Base-by-base conservation (phyloP, 2,113 vertebrate species). In the Fregata magnificens region DNA sequence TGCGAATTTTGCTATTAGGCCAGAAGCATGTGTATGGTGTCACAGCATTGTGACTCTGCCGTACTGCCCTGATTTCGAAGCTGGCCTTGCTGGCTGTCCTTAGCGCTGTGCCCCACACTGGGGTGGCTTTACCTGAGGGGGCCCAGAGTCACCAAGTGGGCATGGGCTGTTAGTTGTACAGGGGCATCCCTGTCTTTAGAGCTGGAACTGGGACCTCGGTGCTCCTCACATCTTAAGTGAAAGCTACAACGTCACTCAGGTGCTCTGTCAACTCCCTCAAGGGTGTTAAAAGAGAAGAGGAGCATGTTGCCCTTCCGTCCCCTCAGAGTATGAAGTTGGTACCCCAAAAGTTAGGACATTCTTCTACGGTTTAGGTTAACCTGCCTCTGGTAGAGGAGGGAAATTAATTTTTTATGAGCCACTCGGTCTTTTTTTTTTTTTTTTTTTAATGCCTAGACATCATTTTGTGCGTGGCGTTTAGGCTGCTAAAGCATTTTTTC, bases 71-170 rank as follows among this genome's bases (percentile, higher is more conserved):
- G 26, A 4, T 67, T 78, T 29, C 1, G 2, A 25, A 47, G 66
- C 29, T 45, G 16, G 5, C 29, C 36, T 55, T 40, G 17, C 7
- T 42, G 38, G 5, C 38, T 67, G 25, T 50, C 32, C 42, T 58
- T 45, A 11, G 29, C 0, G 0, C 28, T 16, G 16, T 4, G 3
- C 4, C 14, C 40, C 0, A 0, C 0, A 0, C 29, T 52, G 49
- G 9, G 7, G 1, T 82, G 42, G 7, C 47, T 56, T 56, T 24
- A 66, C 20, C 36, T 36, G 21, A 58, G 42, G 19, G 22, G 38
- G 5, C 13, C 9, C 9, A 32, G 40, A 49, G 45, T 19, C 13
- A 55, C 9, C 5, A 6, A 22, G 26, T 25, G 31, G 32, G 15
- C 28, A 20, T 13, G 12, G 21, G 9, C 13, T 84, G 28, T 36